Percentiles rank a stretch among this genome's conserved stretches.
Conservation (phyloP, 53 echinoderm and acorn worm genomes). For the Holothuria scabra region DNA sequence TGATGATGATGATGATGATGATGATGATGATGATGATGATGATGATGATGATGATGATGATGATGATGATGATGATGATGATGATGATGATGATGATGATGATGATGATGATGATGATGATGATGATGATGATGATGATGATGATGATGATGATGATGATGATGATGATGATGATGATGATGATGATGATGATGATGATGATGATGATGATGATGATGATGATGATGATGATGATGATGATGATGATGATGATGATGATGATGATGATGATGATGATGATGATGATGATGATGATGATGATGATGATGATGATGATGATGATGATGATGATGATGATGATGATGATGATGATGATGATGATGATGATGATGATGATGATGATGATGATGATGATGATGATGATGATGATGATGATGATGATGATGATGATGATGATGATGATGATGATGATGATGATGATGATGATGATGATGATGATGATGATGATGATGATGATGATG, state of each 20-base stretch:
- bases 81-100: slow-evolving; percentile 4
- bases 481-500: background rate
- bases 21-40: background rate
- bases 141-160: background rate
- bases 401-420: slow-evolving; percentile 11
- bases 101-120: background rate
- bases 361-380: slow-evolving; percentile 7
- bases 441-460: slow-evolving; percentile 11
- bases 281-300: slow-evolving; percentile 11
- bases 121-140: background rate
- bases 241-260: slow-evolving; percentile 11
- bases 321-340: slow-evolving; percentile 11
- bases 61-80: background rate
- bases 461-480: slow-evolving; percentile 7
- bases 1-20: background rate
- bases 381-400: slow-evolving; percentile 7
- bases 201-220: background rate
- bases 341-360: slow-evolving; percentile 3
- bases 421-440: slow-evolving; percentile 11
- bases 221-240: slow-evolving; percentile 11
- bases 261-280: slow-evolving; percentile 11
- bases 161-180: background rate
- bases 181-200: background rate
- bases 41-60: background rate
- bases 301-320: slow-evolving; percentile 11